Percentiles rank a stretch among this genome's conserved stretches.
phyloP scores from a whole-genome alignment of 2,113 vertebrate species.

The Aegotheles bennettii region DNA sequence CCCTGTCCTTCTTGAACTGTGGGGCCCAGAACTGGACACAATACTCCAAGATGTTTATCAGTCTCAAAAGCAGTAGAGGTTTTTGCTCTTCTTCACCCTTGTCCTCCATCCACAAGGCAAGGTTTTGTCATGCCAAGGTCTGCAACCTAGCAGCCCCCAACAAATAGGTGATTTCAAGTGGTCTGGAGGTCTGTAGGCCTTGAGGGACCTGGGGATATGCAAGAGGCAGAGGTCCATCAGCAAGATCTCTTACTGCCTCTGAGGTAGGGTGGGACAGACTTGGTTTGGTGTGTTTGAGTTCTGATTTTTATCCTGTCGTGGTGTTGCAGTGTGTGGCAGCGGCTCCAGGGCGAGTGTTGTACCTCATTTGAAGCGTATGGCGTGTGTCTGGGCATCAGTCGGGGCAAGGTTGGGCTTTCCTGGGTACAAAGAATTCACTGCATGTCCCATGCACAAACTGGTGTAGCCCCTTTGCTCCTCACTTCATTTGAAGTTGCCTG shows the following conservation, averaged over 20 bases:
- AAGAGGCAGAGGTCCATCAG: neutral
- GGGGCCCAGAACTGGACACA: no score
- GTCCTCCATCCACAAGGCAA: neutral
- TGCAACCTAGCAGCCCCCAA: neutral
- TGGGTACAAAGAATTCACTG: no score
- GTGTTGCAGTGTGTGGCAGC: neutral
- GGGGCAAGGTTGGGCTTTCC: neutral
- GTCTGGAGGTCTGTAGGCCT: neutral
- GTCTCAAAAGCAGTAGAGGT: neutral
- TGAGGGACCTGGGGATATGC: neutral
- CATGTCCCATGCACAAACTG: accelerated
- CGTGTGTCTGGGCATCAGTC: accelerated
- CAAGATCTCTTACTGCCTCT: neutral
- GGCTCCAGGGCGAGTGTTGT: neutral
- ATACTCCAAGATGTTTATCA: neutral
- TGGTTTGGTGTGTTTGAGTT: neutral
- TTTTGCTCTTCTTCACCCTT: neutral
- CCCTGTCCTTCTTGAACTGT: no score
- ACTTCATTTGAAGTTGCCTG: neutral
- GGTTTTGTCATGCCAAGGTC: neutral
- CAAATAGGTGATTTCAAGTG: neutral
- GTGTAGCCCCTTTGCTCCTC: neutral
- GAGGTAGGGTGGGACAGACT: neutral
- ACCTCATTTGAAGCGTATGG: accelerated
- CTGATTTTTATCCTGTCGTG: neutral